Conservation (phyloP, 2,797 vertebrate species). For the Pagetopsis macropterus region DNA sequence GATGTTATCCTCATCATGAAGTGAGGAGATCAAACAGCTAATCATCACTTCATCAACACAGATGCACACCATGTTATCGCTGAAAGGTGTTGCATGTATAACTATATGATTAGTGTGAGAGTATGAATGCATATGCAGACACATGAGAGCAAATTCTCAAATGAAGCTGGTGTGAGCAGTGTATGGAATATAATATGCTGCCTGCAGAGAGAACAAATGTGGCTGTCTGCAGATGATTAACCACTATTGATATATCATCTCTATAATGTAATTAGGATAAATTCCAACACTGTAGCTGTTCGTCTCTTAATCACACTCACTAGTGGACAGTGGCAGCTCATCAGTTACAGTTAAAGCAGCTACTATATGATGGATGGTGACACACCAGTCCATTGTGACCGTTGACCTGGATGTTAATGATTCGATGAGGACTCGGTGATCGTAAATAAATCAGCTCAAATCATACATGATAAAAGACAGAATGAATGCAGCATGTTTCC, state of each 20-base stretch:
- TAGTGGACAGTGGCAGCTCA: conserved; percentile 43
- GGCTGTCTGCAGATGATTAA: conserved; percentile 52
- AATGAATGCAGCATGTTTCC: background rate
- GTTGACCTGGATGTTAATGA: conserved; percentile 45
- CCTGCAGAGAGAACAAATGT: conserved; percentile 34
- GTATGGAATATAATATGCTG: background rate
- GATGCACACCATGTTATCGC: conserved; percentile 51
- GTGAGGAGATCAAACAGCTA: conserved; percentile 56
- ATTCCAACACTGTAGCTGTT: conserved; percentile 52
- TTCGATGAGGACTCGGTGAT: background rate
- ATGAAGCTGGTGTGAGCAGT: background rate
- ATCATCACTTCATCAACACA: conserved; percentile 65
- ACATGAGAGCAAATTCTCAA: background rate
- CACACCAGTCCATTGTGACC: conserved; percentile 36
- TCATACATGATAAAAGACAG: background rate
- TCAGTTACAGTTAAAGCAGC: conserved; percentile 43
- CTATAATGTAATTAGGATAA: conserved; percentile 68
- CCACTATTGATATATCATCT: conserved; percentile 60
- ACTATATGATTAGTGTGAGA: background rate
- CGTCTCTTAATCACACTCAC: conserved; percentile 54
- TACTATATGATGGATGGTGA: conserved; percentile 39
- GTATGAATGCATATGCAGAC: background rate
- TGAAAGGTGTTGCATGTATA: conserved; percentile 10
- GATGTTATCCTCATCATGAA: conserved; percentile 71
- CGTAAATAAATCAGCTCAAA: conserved; percentile 23